These are phyloP conservation scores for Mustelus asterias DNA, from an alignment of 2,113 vertebrate genomes.

Conservation along the genomic window DNA sequence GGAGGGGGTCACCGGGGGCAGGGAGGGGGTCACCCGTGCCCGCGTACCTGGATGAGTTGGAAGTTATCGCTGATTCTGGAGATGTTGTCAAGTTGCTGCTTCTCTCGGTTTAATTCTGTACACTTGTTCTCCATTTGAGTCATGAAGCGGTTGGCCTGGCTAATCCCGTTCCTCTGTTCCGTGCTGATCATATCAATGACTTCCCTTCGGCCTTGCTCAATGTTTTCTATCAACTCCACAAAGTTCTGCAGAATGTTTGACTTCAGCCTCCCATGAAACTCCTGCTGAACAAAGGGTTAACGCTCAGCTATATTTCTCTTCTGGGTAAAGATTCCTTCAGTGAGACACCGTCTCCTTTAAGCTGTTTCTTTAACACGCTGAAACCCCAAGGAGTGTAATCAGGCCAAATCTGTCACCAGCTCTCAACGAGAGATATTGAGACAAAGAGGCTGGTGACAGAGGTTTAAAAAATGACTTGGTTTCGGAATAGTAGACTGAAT, in stretches of 20 bases:
- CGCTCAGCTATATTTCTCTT: background rate
- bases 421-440: no score
- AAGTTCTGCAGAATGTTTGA: background rate
- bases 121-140: background rate
- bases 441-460: no score
- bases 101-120: background rate
- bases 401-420: no score
- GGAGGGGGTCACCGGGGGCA: background rate
- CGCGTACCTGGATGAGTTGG: background rate
- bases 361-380: no score
- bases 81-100: background rate
- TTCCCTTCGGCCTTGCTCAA: background rate
- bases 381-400: no score
- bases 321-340: no score
- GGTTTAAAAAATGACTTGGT: background rate
- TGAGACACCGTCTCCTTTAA: no score
- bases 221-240: background rate
- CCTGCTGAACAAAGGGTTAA: background rate
- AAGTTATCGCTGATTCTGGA: background rate
- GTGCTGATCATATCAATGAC: background rate
- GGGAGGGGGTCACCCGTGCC: background rate
- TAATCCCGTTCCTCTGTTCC: background rate
- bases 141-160: background rate
- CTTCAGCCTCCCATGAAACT: background rate
- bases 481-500: no score